Conservation (phyloP, 35 echinoderm and acorn worm genomes). For the Hemicentrotus pulcherrimus region DNA sequence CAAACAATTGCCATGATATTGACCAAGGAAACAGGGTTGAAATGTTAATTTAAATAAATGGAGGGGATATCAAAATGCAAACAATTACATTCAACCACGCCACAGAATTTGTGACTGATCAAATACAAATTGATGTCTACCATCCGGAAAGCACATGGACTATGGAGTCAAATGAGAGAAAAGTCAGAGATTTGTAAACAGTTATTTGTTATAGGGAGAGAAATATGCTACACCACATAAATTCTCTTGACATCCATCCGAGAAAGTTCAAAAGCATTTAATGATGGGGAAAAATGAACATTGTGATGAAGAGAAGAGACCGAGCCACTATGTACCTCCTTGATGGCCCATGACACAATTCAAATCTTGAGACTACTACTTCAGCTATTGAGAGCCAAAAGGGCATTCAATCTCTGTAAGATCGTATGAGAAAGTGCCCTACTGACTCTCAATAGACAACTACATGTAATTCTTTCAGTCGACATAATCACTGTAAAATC, state of each 20-base stretch:
- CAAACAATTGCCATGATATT: neutral
- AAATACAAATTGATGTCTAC: neutral
- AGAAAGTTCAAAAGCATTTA: neutral
- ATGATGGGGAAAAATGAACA: neutral
- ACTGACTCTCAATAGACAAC: no score
- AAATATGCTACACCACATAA: neutral
- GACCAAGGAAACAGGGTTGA: no score
- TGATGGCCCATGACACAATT: neutral
- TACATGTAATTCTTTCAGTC: neutral
- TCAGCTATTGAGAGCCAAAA: no score
- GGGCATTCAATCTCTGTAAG: no score
- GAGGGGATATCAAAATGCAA: neutral
- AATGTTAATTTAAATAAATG: neutral
- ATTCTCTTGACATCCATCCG: neutral
- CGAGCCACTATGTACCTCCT: neutral
- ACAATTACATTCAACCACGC: neutral
- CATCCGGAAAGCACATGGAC: neutral
- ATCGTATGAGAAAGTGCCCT: no score
- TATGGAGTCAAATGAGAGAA: neutral
- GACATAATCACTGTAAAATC: neutral
- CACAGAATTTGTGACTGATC: neutral
- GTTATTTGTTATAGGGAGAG: neutral
- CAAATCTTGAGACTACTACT: neutral
- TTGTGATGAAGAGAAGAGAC: neutral
- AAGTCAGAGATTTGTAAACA: neutral